Base-by-base conservation (phyloP, 2,888 invertebrate genomes). In the Stenotaenia linearis region DNA sequence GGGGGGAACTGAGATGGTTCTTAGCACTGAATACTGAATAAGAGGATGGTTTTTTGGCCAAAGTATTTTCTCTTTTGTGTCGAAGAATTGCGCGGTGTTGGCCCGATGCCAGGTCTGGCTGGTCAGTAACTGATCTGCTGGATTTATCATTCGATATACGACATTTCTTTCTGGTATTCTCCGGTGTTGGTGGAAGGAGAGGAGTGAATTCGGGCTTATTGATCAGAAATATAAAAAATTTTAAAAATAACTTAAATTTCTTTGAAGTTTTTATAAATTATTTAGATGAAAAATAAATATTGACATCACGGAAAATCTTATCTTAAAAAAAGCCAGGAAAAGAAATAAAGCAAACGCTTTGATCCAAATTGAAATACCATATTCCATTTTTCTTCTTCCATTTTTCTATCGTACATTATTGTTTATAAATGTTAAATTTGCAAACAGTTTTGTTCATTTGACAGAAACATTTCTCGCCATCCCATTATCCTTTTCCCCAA, bases 51-150 rank as follows among this genome's bases (percentile, higher is more conserved):
- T 69, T 69, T 69, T 25, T 1, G 28, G 69, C 10, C 15, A 28
- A 28, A 69, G 69, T 69, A 69, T 45, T 69, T 28, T 69, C 69
- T 69, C n/a, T n/a, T 69, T 69, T 69, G 69, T 69, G 69, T n/a
- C 25, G 25, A 28, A 69, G 69, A 69, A 69, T 69, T 28, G 25
- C n/a, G 56, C 21, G 23, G 5, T 69, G 10, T 69, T 69, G 69
- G 69, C 69, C 10, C 12, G 10, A 10, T 10, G 69, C 69, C 69
- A 69, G 7, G 69, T 69, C 28, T 28, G 12, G 69, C 25, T 69
- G 69, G 28, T 15, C 69, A 69, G 69, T 69, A 69, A 69, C 45
- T 45, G 45, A 45, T 69, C 9, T 28, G n/a, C 69, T n/a, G 28
- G 25, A 69, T n/a, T 28, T 28, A 69, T 69, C 69, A 69, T 25